Conservation (phyloP, 2,888 invertebrate genomes). For the Acrobasis suavella region DNA sequence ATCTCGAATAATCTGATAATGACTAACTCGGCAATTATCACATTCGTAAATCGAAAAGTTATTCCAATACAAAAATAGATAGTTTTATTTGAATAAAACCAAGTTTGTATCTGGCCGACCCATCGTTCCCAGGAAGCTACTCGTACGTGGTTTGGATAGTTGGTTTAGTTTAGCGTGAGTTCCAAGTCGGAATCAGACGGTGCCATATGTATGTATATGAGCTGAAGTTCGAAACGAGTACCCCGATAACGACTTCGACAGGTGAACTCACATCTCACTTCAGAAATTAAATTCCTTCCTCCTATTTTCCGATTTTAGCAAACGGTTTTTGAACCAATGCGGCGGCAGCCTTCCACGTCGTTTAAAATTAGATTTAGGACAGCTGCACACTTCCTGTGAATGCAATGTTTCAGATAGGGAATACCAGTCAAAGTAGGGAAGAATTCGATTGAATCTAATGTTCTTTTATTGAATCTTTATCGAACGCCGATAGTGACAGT, state of each 20-base stretch:
- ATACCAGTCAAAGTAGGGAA: slow-evolving; percentile 59
- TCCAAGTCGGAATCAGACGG: slow-evolving; percentile 34
- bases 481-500: slow-evolving; percentile 42
- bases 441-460: slow-evolving; percentile 64
- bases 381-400: slow-evolving; percentile 56
- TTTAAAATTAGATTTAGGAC: slow-evolving; percentile 68
- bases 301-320: slow-evolving; percentile 38
- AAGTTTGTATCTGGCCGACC: slow-evolving; percentile 10
- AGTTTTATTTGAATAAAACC: slow-evolving; percentile 6
- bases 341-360: slow-evolving; percentile 41
- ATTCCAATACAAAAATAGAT: neutral
- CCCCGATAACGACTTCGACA: slow-evolving; percentile 47
- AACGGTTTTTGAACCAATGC: slow-evolving; percentile 41
- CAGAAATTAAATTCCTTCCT: slow-evolving; percentile 59
- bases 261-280: slow-evolving; percentile 54
- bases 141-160: slow-evolving; percentile 48
- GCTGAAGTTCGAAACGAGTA: slow-evolving; percentile 49
- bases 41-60: neutral
- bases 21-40: too few relatives aligned
- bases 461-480: slow-evolving; percentile 57
- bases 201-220: slow-evolving; percentile 38
- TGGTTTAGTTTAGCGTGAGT: slow-evolving; percentile 37
- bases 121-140: slow-evolving; percentile 35
- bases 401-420: slow-evolving; percentile 57
- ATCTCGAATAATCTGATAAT: too few relatives aligned